Percentiles rank a stretch among this genome's conserved stretches.
phyloP scores from a whole-genome alignment of 2,113 vertebrate species.

The Miniopterus natalensis region DNA sequence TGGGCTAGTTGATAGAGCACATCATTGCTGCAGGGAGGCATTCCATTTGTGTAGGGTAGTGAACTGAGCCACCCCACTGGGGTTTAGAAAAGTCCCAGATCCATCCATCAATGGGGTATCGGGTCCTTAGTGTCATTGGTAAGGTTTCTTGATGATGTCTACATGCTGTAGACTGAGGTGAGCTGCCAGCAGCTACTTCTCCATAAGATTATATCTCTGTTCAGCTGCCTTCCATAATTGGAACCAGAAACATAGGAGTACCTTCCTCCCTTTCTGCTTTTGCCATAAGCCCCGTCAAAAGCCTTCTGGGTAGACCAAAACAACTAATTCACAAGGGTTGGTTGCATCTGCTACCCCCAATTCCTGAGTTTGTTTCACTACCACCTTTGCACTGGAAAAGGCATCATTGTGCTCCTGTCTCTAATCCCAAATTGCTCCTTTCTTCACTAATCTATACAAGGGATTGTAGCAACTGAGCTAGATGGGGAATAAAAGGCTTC shows the following conservation, averaged over 20 bases:
- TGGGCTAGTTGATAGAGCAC: too few species aligned
- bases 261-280: not conserved
- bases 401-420: not conserved
- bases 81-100: too few species aligned
- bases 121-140: too few species aligned
- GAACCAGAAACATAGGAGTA: not conserved
- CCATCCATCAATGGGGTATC: too few species aligned
- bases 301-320: not conserved
- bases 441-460: not conserved
- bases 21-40: too few species aligned
- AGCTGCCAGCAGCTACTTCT: not conserved
- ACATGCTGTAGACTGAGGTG: too few species aligned
- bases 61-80: too few species aligned
- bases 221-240: not conserved
- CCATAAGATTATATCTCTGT: not conserved
- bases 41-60: too few species aligned
- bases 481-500: not conserved
- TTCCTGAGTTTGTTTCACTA: not conserved
- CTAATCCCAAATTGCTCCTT: not conserved
- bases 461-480: not conserved
- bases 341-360: not conserved
- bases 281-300: not conserved
- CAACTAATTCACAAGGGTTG: not conserved
- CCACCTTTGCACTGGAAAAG: not conserved
- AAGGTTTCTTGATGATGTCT: too few species aligned